Percentiles rank a stretch among this genome's conserved stretches.
Evolutionary conservation across 2,797 vertebrate genomes (phyloP).

Genomic region (Phrynocephalus vlangalii): DNA sequence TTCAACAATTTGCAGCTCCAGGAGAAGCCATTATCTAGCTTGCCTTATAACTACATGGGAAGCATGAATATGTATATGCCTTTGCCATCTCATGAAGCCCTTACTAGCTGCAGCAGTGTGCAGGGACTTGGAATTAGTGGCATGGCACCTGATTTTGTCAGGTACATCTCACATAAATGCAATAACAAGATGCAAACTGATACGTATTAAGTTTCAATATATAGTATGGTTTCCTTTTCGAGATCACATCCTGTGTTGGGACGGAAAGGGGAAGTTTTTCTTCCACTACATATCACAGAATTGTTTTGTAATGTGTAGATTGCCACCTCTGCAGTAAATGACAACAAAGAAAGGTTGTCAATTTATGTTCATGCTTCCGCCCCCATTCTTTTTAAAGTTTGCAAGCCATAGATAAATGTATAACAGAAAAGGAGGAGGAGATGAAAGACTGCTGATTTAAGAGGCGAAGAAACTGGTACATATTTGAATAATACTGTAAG

Average conservation of each 20-base stretch:
- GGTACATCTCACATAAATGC: slow-evolving; percentile 57
- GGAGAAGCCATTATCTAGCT: background rate
- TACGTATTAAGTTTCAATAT: slow-evolving; percentile 39
- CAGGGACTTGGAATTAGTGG: slow-evolving; percentile 52
- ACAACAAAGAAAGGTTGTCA: slow-evolving; percentile 24
- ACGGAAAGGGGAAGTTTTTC: background rate
- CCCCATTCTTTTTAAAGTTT: background rate
- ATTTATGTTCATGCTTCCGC: background rate
- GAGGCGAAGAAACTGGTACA: background rate
- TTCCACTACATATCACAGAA: background rate
- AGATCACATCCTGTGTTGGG: rapidly evolving
- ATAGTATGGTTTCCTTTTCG: background rate
- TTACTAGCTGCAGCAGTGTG: slow-evolving; percentile 38
- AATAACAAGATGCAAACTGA: slow-evolving; percentile 41
- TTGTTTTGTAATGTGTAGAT: slow-evolving; percentile 10
- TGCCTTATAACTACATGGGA: background rate
- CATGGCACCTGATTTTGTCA: slow-evolving; percentile 17
- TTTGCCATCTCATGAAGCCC: slow-evolving; percentile 12
- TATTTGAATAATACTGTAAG: slow-evolving; percentile 29
- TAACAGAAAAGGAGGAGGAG: background rate
- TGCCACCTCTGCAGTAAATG: background rate
- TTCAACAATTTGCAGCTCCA: background rate
- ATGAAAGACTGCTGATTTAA: slow-evolving; percentile 37
- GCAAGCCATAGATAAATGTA: slow-evolving; percentile 4
- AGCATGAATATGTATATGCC: background rate